Conservation (phyloP, 2,888 invertebrate species). For the Leptinotarsa peninsularis region DNA sequence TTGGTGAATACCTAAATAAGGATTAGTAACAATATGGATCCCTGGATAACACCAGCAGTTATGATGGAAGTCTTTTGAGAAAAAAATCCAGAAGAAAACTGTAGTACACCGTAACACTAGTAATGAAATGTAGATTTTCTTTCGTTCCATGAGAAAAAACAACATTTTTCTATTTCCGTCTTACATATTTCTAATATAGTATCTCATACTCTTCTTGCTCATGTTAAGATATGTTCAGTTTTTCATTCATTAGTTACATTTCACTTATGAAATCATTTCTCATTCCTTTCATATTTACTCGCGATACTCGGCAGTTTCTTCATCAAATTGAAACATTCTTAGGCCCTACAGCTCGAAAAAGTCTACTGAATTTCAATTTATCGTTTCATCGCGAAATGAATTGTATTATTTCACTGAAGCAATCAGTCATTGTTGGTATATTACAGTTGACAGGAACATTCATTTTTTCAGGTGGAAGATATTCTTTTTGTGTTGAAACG, state of each 20-base stretch:
- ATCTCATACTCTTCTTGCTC: too few relatives aligned
- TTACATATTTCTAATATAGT: too few relatives aligned
- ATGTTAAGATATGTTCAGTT: too few relatives aligned
- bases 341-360: not conserved
- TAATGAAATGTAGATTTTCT: too few relatives aligned
- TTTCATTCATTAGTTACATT: not conserved
- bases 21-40: too few relatives aligned
- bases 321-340: not conserved
- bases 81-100: too few relatives aligned
- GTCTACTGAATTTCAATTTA: not conserved
- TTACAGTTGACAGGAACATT: not conserved
- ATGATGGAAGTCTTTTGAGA: too few relatives aligned
- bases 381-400: not conserved
- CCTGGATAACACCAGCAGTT: too few relatives aligned
- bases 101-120: too few relatives aligned
- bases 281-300: not conserved
- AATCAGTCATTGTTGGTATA: not conserved
- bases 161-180: too few relatives aligned
- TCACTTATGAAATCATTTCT: not conserved
- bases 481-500: not conserved
- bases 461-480: constrained; percentile 12
- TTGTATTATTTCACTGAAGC: not conserved
- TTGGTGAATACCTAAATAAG: too few relatives aligned
- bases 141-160: too few relatives aligned
- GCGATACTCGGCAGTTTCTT: not conserved